phyloP scores from a whole-genome alignment of 1,140 invertebrate species.

The Ips nitidus region DNA sequence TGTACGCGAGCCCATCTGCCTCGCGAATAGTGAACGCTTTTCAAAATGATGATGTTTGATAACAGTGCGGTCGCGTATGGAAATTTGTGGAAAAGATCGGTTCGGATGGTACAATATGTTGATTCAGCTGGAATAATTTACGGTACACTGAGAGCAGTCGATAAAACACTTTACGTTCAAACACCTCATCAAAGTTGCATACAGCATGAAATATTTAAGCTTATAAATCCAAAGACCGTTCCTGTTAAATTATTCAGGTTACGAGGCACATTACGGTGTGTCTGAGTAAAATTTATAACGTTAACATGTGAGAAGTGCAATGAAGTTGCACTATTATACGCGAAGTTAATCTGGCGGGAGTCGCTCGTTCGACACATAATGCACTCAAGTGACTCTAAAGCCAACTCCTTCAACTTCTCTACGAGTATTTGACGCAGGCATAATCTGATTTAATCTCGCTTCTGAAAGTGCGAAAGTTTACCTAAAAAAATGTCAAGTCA shows the following conservation, averaged over 20 bases:
- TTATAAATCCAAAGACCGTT: background rate
- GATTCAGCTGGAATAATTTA: too few relatives aligned
- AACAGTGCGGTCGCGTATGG: too few relatives aligned
- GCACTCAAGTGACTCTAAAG: constrained; percentile 25
- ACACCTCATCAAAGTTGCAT: too few relatives aligned
- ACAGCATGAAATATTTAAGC: background rate
- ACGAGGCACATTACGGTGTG: constrained; percentile 3
- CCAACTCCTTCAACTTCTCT: constrained; percentile 20
- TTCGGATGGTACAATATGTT: too few relatives aligned
- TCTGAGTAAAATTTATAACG: constrained; percentile 21
- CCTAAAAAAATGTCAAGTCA: too few relatives aligned
- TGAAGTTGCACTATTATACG: constrained; percentile 24
- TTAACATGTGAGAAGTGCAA: constrained; percentile 22
- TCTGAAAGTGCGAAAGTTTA: background rate
- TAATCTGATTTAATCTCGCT: constrained; percentile 18
- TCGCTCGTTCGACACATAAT: constrained; percentile 28
- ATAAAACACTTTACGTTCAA: too few relatives aligned
- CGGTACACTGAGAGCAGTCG: too few relatives aligned
- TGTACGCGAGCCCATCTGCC: too few relatives aligned
- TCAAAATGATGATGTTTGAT: too few relatives aligned
- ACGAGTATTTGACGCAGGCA: constrained; percentile 11
- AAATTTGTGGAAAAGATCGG: too few relatives aligned
- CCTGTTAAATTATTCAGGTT: constrained; percentile 13
- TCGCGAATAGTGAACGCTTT: too few relatives aligned
- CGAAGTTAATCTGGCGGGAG: constrained; percentile 25